Evolutionary conservation across 1,140 invertebrate species (phyloP), one percentile per base, ranked within the genome.

Genomic region (Drosophila grimshawi): DNA sequence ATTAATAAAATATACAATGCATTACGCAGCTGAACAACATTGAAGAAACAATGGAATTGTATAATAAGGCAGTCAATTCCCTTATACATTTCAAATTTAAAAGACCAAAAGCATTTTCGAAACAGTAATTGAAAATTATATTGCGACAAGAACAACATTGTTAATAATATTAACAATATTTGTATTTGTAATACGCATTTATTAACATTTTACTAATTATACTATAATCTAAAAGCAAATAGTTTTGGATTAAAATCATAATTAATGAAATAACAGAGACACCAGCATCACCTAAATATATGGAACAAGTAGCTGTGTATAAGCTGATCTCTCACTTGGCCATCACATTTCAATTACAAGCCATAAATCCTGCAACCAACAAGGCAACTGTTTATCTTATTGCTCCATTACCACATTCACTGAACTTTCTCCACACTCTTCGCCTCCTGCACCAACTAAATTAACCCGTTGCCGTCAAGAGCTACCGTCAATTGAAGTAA

Each of bases 401-500:
- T 51, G 62, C 62, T 32, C 19, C 63, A 72, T 72, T 72, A 66
- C 52, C 59, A 27, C 32, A 57, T 63, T 45, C 52, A 5, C 45
- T 27, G n/a, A 39, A 49, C 10, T 49, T 43, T 60, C 52, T 48
- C 33, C 39, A 33, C 8, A 59, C 60, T 43, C 60, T 8, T 29
- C 39, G 5, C 35, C 10, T 53, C 19, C 55, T 60, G 30, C 30
- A 52, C 7, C 32, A 11, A 41, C 62, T 69, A 74, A 74, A 62
- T 74, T 55, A 62, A 62, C 29, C 49, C 45, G 33, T 62, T 62
- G 65, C 57, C 39, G 4, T 56, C 57, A 56, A 57, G 65, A 30
- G 71, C 71, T 74, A 74, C 72, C 59, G 72, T 70, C 60, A 56
- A 64, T 71, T 53, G 59, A 64, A 37, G 53, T 64, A 62, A 75